Base-by-base conservation (phyloP, 2,113 vertebrate species). In the Lucifuga dentata region DNA sequence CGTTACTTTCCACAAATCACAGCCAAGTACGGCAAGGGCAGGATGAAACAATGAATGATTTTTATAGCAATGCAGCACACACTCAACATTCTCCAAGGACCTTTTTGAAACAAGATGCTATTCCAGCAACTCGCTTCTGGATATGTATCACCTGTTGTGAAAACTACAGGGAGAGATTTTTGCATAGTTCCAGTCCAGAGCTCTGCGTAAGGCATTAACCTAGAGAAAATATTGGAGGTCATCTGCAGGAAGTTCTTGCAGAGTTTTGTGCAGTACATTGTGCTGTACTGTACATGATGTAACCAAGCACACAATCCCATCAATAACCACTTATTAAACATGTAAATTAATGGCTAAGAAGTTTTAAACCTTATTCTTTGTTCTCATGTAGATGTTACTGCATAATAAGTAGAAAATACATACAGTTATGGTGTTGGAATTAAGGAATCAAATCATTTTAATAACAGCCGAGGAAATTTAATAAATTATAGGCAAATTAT, bases 201-300 rank as follows among this genome's bases (percentile, higher is more conserved):
- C 21, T 46, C 86, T 90, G 86, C 40, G 51, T 52, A 80, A 80
- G 61, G 46, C 81, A 91, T 91, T 86, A 89, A 78, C 76, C 76
- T 73, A 73, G 66, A 74, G 64, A 71, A 86, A 66, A 67, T 68
- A 73, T 57, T 77, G 21, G 32, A 74, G 62, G 46, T 73, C 66
- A 62, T 53, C 15, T 24, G 20, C 62, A 58, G 65, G 75, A 68
- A 67, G 56, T 17, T 58, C 15, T 16, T 50, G 24, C 20, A 72
- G 23, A 63, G 32, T 38, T 63, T 16, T 66, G 23, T 32, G 29
- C 57, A 51, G 45, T 16, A 67, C 29, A 55, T 68, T 69, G 45
- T 67, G 45, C 35, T 53, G 50, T 7, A 39, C 13, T 32, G 72
- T 12, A 68, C 60, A 46, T 56, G 61, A 76, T 58, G 29, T 50